Evolutionary conservation across 2,113 vertebrate species (phyloP).

Genomic region (Formicarius rufipectus): DNA sequence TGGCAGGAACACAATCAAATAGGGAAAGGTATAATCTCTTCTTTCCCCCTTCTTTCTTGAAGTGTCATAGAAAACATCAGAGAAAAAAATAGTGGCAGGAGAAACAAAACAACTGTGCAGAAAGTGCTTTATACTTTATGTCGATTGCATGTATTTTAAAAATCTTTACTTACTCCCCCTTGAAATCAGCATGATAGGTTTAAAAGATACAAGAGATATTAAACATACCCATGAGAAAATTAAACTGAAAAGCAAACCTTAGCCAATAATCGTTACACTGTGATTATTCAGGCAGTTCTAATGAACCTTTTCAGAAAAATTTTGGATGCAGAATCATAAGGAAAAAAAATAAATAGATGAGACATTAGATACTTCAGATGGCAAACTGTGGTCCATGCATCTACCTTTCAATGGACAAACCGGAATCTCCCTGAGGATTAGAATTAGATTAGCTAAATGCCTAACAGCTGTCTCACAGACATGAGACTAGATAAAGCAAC

Average conservation of each 20-base stretch:
- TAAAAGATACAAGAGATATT: neutral
- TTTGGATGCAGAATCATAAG: neutral
- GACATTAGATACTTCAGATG: neutral
- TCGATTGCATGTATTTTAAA: neutral
- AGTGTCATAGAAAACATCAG: slow-evolving; percentile 34
- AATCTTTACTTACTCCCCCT: neutral
- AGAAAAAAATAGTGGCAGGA: neutral
- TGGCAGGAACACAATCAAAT: slow-evolving; percentile 55
- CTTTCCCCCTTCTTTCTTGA: slow-evolving; percentile 42
- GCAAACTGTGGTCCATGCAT: neutral
- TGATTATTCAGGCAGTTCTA: neutral
- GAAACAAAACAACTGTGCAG: neutral
- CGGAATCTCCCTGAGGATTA: slow-evolving; percentile 44
- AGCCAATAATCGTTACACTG: neutral
- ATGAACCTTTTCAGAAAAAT: neutral
- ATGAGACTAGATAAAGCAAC: slow-evolving; percentile 73
- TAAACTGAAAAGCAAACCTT: neutral
- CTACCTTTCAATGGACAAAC: slow-evolving; percentile 52
- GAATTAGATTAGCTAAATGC: slow-evolving; percentile 76
- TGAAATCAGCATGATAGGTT: neutral
- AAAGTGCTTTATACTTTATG: neutral
- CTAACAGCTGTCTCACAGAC: slow-evolving; percentile 75
- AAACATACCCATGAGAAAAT: slow-evolving; percentile 10
- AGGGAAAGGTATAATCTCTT: slow-evolving; percentile 50
- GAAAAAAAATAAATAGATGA: neutral